Conservation (phyloP, 2,797 vertebrate species). For the Setipinna tenuifilis region DNA sequence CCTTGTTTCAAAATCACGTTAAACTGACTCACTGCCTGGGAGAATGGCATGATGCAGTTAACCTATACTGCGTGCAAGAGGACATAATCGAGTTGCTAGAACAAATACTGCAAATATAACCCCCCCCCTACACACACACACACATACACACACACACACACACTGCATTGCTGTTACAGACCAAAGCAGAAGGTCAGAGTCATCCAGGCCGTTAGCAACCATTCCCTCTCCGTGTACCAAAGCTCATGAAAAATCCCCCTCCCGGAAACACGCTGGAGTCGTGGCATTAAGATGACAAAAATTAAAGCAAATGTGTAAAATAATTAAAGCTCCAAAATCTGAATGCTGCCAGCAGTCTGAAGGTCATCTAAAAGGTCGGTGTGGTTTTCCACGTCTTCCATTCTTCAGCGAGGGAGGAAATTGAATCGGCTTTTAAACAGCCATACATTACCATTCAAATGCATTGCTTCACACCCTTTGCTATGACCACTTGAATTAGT, state of each 20-base stretch:
- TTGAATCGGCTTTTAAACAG: neutral
- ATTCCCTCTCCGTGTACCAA: neutral
- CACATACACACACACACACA: neutral
- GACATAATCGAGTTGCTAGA: slow-evolving; percentile 14
- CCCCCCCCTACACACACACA: too few species aligned
- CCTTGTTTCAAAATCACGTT: neutral
- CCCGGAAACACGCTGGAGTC: neutral
- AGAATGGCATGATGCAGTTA: slow-evolving; percentile 13
- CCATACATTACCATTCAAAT: neutral
- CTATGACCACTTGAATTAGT: neutral
- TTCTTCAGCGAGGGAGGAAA: neutral
- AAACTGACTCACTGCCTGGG: slow-evolving; percentile 13
- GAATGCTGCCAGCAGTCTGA: neutral
- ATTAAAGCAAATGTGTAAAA: neutral
- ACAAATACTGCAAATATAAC: neutral
- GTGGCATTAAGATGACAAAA: neutral
- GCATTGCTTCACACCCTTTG: neutral
- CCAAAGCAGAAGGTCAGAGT: neutral
- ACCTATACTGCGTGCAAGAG: neutral
- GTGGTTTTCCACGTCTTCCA: neutral
- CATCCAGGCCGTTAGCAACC: neutral
- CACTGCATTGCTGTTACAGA: neutral
- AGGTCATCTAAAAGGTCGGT: neutral
- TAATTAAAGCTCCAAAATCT: neutral
- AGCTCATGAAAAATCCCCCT: neutral